These are phyloP conservation scores for Fringilla coelebs DNA, from an alignment of 2,797 vertebrate genomes.

Conservation along the genomic window DNA sequence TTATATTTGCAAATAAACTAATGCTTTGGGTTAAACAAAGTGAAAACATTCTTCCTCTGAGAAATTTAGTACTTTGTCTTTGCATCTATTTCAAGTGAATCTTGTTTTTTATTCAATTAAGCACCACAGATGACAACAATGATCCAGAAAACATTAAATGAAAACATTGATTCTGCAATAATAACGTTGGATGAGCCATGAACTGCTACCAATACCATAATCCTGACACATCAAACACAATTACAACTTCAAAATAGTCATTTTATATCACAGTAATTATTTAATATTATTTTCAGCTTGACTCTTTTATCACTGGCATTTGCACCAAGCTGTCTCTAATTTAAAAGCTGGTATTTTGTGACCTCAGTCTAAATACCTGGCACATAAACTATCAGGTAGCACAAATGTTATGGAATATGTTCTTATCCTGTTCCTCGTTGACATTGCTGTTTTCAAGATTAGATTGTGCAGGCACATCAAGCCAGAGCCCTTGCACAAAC, in stretches of 20 bases:
- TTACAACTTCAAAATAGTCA: not conserved
- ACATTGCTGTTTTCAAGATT: not conserved
- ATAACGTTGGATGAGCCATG: not conserved
- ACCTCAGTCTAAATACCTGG: not conserved
- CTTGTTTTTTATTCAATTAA: slow-evolving; percentile 48
- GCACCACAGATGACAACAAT: slow-evolving; percentile 11
- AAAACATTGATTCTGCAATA: slow-evolving; percentile 5
- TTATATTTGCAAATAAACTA: slow-evolving; percentile 39
- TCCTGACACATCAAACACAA: not conserved
- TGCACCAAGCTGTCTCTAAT: not conserved
- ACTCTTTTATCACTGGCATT: not conserved
- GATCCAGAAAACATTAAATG: slow-evolving; percentile 35
- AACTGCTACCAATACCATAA: not conserved
- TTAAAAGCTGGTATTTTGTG: not conserved
- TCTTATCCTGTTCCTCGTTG: not conserved
- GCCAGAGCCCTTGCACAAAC: not conserved
- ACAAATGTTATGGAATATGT: not conserved
- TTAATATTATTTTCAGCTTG: not conserved
- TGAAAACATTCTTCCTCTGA: slow-evolving; percentile 42
- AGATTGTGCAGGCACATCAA: not conserved
- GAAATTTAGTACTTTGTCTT: slow-evolving; percentile 32
- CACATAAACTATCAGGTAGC: not conserved
- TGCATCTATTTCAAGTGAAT: slow-evolving; percentile 8
- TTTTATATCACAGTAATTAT: slow-evolving; percentile 36
- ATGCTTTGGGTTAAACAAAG: slow-evolving; percentile 35